Conservation (phyloP, 2,113 vertebrate species). For the Antechinus flavipes region DNA sequence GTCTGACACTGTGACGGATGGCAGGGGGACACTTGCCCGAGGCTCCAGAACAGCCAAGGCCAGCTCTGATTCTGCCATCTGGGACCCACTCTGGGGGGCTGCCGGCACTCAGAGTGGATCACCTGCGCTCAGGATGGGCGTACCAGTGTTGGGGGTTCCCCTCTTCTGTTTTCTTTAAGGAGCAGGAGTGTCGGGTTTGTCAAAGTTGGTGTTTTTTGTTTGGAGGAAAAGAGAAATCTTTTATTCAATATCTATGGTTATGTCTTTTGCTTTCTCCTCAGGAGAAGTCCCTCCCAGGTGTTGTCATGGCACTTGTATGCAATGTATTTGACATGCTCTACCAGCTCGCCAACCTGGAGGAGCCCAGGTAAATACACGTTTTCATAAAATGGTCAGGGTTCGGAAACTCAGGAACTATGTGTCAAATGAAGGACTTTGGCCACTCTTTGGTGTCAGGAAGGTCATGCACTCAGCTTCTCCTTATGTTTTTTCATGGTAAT, state of each 20-base stretch:
- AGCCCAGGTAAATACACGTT: slow-evolving; percentile 89
- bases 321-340: slow-evolving; percentile 99
- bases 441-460: not conserved
- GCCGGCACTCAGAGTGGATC: too few relatives aligned
- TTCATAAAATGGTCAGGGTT: not conserved
- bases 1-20: not conserved
- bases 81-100: too few relatives aligned
- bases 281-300: slow-evolving; percentile 98
- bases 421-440: not conserved
- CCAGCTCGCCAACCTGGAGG: slow-evolving; percentile 97
- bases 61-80: too few relatives aligned
- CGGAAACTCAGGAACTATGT: not conserved
- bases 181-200: not conserved
- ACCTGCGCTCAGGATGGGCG: too few relatives aligned
- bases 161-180: not conserved
- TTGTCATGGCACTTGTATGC: slow-evolving; percentile 98
- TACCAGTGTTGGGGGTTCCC: not conserved
- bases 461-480: not conserved
- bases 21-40: not conserved
- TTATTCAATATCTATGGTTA: slow-evolving; percentile 51
- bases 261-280: slow-evolving; percentile 78
- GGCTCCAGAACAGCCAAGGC: not conserved
- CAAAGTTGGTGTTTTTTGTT: slow-evolving; percentile 9
- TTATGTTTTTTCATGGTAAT: not conserved
- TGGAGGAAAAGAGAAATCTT: not conserved